Evolutionary conservation across 2,113 vertebrate species (phyloP), one percentile per base, ranked within the genome.

Genomic region (Tetrao urogallus): DNA sequence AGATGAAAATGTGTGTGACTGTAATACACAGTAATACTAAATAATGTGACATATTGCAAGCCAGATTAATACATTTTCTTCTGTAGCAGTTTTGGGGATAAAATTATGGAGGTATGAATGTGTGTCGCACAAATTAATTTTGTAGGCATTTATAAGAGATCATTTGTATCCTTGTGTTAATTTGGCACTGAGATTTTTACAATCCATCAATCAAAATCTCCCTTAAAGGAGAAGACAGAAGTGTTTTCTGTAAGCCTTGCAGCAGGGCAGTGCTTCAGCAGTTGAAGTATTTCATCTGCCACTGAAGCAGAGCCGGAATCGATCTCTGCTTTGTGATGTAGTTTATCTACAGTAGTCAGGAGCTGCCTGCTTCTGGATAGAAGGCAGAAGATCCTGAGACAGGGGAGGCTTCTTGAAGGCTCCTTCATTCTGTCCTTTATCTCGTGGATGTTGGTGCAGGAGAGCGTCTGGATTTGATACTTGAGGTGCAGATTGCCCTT

Each of bases 51-150:
- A 30, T 38, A 3, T 2, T 27, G n/a, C 58, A 19, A 40, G 11
- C 10, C 6, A 45, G 72, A 78, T 71, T 56, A 57, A 67, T 70
- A 5, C 45, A 66, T 60, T 76, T 85, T 50, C 50, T 69, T 50
- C 69, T 84, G 77, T 24, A 84, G 38, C 28, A 5, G 12, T 57
- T 86, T 85, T 86, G 75, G 64, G 89, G 50, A 64, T 61, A 57
- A n/a, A 88, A 75, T 93, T 36, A 10, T 2, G 36, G 36, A 34
- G 42, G 30, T 79, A 27, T 25, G 71, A 73, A 27, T 21, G 12
- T 5, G 1, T 47, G 38, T 57, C 89, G 89, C 69, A 50, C 38
- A 50, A 83, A 89, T 88, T 47, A 86, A 90, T 88, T 83, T 18
- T 38, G 25, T 6, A 32, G 79, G 57, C 50, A 64, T 3, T 10